phyloP scores from a whole-genome alignment of 2,888 invertebrate genomes.

The Caenorhabditis macrosperma region DNA sequence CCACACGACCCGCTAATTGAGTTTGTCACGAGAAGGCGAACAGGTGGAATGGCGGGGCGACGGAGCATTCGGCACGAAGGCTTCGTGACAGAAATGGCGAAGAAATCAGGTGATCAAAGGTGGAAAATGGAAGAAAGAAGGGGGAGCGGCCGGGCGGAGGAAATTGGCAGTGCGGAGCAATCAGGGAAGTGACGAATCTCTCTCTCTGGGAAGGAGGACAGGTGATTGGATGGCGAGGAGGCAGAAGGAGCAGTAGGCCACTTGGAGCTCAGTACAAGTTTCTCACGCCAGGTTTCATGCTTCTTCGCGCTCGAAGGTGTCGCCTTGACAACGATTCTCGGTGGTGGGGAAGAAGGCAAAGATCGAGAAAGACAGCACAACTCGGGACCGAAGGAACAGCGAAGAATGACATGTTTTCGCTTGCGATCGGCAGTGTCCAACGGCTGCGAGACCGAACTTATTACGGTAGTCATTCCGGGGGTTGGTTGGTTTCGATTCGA shows the following conservation, averaged over 20 bases:
- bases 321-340: slow-evolving; percentile 34
- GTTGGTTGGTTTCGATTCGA: not conserved
- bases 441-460: slow-evolving; percentile 1
- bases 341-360: not conserved
- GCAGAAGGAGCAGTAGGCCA: slow-evolving; percentile 16
- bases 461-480: slow-evolving; percentile 12
- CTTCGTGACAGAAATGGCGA: not conserved
- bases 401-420: not conserved
- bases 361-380: too few relatives aligned
- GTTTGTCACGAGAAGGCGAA: slow-evolving; percentile 41
- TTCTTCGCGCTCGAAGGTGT: slow-evolving; percentile 21
- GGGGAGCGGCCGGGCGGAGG: not conserved
- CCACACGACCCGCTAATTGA: slow-evolving; percentile 31
- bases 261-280: slow-evolving; percentile 23
- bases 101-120: slow-evolving; percentile 3
- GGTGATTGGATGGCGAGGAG: slow-evolving; percentile 18
- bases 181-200: slow-evolving; percentile 1
- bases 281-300: slow-evolving; percentile 18
- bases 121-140: not conserved
- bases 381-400: not conserved
- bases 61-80: slow-evolving; percentile 8
- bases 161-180: not conserved
- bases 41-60: slow-evolving; percentile 14
- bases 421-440: not conserved
- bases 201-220: not conserved